Conservation (phyloP, 2,113 vertebrate genomes). For the Xenopus borealis region DNA sequence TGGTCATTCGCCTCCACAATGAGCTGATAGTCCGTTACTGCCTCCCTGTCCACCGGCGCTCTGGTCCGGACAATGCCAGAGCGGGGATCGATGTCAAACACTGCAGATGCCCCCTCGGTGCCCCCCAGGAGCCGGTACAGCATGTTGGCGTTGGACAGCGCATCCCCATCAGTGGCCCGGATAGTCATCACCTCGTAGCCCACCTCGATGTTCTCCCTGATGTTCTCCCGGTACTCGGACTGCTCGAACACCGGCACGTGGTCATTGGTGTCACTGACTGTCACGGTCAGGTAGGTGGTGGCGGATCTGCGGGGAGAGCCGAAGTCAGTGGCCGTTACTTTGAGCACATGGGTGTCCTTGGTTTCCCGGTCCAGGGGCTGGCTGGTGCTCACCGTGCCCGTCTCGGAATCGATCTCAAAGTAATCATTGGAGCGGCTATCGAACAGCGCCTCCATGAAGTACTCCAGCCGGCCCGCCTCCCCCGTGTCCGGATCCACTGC, state of each 20-base stretch:
- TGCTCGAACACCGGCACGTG: slow-evolving; percentile 88
- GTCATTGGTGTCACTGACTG: slow-evolving; percentile 91
- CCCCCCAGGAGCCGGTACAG: slow-evolving; percentile 86
- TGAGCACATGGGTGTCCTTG: slow-evolving; percentile 90
- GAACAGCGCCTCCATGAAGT: slow-evolving; percentile 88
- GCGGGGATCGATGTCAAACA: slow-evolving; percentile 85
- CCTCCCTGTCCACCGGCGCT: slow-evolving; percentile 81
- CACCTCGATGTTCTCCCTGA: slow-evolving; percentile 89
- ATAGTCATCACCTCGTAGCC: slow-evolving; percentile 93
- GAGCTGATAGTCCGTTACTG: slow-evolving; percentile 74
- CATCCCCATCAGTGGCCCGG: slow-evolving; percentile 86
- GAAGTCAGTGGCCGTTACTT: slow-evolving; percentile 79
- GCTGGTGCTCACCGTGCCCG: slow-evolving; percentile 76
- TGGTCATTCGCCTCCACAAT: slow-evolving; percentile 93
- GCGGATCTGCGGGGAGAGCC: slow-evolving; percentile 74
- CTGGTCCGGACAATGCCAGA: slow-evolving; percentile 86
- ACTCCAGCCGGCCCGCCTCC: slow-evolving; percentile 81
- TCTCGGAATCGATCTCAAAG: slow-evolving; percentile 79
- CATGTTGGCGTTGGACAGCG: slow-evolving; percentile 91
- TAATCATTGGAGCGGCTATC: slow-evolving; percentile 85
- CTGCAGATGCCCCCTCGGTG: slow-evolving; percentile 60
- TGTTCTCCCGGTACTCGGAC: slow-evolving; percentile 79
- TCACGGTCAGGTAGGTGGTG: slow-evolving; percentile 82
- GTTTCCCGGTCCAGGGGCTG: slow-evolving; percentile 86
- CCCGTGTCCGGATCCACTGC: slow-evolving; percentile 85